phyloP scores from a whole-genome alignment of 2,113 vertebrate species.

The Antennarius striatus region DNA sequence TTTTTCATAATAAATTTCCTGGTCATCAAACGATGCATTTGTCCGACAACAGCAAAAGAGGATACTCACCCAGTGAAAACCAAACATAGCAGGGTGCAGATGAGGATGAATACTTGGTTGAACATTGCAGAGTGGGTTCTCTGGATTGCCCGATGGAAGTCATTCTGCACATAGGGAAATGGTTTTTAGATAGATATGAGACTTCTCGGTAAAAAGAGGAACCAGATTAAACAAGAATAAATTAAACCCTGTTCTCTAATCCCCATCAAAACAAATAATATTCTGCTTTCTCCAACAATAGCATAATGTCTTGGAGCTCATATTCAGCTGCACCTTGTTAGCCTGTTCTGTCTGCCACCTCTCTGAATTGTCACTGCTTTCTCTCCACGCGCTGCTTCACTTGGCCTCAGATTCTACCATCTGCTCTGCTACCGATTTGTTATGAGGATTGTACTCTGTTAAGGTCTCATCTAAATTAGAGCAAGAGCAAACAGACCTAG shows the following conservation, averaged over 20 bases:
- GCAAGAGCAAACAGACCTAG: constrained; percentile 9
- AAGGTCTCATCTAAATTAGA: constrained; percentile 48
- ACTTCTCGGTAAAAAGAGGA: too few species aligned
- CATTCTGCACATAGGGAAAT: constrained; percentile 81
- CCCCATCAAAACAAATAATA: too few species aligned
- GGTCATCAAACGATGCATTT: too few species aligned
- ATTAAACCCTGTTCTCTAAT: too few species aligned
- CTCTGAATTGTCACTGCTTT: constrained; percentile 13
- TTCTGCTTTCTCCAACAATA: too few species aligned
- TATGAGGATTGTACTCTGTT: constrained; percentile 21
- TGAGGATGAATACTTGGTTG: constrained; percentile 97
- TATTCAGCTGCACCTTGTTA: constrained; percentile 48
- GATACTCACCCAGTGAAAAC: constrained; percentile 94
- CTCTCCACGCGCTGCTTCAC: constrained; percentile 37
- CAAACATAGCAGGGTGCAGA: constrained; percentile 97
- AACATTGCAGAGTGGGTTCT: constrained; percentile 98
- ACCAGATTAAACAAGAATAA: too few species aligned
- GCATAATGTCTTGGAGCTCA: constrained; percentile 23
- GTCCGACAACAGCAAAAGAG: neutral
- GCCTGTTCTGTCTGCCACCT: constrained; percentile 35
- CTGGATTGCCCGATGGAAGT: constrained; percentile 96
- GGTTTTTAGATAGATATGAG: neutral
- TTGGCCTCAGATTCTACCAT: constrained; percentile 63
- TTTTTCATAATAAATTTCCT: neutral
- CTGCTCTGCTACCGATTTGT: constrained; percentile 58